These are phyloP conservation scores for Axis porcinus DNA, from an alignment of 2,113 vertebrate species.

Conservation along the genomic window DNA sequence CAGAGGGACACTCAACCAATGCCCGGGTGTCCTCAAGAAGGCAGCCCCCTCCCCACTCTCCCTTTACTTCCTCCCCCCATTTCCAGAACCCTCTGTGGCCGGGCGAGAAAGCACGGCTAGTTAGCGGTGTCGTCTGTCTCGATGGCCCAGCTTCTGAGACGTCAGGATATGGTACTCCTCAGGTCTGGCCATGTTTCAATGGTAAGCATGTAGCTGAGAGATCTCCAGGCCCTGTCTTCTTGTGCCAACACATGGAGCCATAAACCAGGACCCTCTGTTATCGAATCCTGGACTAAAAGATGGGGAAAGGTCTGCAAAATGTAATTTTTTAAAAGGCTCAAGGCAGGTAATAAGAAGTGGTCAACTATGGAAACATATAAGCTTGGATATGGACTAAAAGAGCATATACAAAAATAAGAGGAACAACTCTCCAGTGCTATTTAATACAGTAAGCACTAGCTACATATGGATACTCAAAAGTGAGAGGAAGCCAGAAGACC, in stretches of 20 bases:
- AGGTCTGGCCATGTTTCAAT: rapidly evolving
- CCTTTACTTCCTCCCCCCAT: not conserved
- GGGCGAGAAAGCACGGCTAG: not conserved
- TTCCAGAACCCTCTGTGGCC: not conserved
- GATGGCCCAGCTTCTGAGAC: not conserved
- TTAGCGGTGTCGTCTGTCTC: not conserved
- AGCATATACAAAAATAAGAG: not conserved
- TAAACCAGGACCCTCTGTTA: not conserved
- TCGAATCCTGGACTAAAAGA: not conserved
- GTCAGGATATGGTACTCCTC: rapidly evolving
- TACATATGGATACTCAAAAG: not conserved
- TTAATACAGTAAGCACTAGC: not conserved
- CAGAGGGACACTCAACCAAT: rapidly evolving
- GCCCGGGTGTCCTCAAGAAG: rapidly evolving
- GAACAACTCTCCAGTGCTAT: not conserved
- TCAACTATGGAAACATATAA: not conserved
- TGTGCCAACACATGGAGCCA: not conserved
- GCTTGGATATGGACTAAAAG: not conserved
- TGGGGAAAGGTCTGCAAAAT: not conserved
- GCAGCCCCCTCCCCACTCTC: not conserved
- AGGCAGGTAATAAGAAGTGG: not conserved
- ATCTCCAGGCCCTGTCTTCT: not conserved
- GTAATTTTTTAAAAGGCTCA: not conserved
- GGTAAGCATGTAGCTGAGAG: rapidly evolving
- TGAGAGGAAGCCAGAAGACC: not conserved